Evolutionary conservation across 2,113 vertebrate genomes (phyloP), one percentile per base, ranked within the genome.

Genomic region (Damaliscus lunatus): DNA sequence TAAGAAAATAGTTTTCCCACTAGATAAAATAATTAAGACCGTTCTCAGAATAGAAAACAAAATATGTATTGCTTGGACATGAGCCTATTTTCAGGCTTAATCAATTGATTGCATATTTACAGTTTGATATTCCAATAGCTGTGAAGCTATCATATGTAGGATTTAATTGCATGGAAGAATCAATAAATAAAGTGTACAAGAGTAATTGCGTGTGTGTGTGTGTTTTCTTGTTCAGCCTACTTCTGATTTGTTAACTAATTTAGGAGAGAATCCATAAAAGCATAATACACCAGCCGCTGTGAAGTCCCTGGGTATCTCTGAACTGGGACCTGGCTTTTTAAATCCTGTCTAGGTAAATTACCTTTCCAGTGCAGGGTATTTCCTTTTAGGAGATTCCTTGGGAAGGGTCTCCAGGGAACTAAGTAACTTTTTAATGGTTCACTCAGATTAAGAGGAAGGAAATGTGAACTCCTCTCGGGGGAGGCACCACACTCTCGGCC

Each of bases 381-480:
- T 99, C 98, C 98, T 98, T 98, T 98, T 93, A 98, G 98, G 96
- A 98, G 98, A 98, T 98, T 98, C 99, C 97, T 99, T 97, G 96
- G 98, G 97, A 98, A 98, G 59, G 97, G 93, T 31, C 98, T 97
- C 98, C 60, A 91, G 98, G 99, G 99, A 98, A 97, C 96, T 97
- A 98, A 90, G 98, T 97, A 98, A 98, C 98, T 98, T 98, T 98
- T 98, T 98, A 99, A 99, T 98, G 98, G 93, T 81, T 98, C 98
- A 93, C 98, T 99, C 98, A 98, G 99, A 99, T 98, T 98, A 98
- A 98, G 98, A 99, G 98, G 99, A 99, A 99, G 99, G 99, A 99
- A 99, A 98, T 95, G 98, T 97, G 98, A 94, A 97, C 96, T 98
- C 98, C 97, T 99, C 98, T 95, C 95, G 91, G 90, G 98, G 97